Conservation (phyloP, 1,140 invertebrate genomes). For the Bombus soroeensis region DNA sequence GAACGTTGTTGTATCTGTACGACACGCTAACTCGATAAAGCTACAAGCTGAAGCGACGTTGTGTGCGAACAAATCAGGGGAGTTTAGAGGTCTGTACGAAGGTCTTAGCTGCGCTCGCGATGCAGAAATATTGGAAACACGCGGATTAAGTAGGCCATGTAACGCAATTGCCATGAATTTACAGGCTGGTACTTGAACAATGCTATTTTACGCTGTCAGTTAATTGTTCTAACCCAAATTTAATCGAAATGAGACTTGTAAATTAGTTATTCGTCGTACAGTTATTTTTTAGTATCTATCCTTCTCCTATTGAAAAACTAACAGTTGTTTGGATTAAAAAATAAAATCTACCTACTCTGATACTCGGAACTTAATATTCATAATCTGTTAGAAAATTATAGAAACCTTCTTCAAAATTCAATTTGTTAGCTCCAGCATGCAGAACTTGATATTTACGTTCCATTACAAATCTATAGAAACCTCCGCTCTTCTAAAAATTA, state of each 20-base stretch:
- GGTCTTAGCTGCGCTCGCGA: neutral
- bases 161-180: neutral
- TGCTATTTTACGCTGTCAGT: neutral
- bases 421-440: too few relatives aligned
- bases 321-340: too few relatives aligned
- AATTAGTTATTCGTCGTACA: too few relatives aligned
- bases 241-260: neutral
- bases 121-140: slow-evolving; percentile 6
- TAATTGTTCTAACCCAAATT: neutral
- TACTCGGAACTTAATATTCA: too few relatives aligned
- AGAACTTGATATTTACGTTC: neutral
- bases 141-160: slow-evolving; percentile 3
- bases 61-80: slow-evolving; percentile 15
- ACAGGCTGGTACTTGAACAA: neutral
- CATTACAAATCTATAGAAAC: neutral
- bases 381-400: too few relatives aligned
- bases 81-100: neutral
- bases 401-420: neutral
- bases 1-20: slow-evolving; percentile 20
- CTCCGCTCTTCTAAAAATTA: neutral
- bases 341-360: too few relatives aligned
- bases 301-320: too few relatives aligned
- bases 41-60: slow-evolving; percentile 6
- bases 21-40: slow-evolving; percentile 30
- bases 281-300: neutral